Base-by-base conservation (phyloP, 2,888 invertebrate genomes). In the Drosophila ezoana region DNA sequence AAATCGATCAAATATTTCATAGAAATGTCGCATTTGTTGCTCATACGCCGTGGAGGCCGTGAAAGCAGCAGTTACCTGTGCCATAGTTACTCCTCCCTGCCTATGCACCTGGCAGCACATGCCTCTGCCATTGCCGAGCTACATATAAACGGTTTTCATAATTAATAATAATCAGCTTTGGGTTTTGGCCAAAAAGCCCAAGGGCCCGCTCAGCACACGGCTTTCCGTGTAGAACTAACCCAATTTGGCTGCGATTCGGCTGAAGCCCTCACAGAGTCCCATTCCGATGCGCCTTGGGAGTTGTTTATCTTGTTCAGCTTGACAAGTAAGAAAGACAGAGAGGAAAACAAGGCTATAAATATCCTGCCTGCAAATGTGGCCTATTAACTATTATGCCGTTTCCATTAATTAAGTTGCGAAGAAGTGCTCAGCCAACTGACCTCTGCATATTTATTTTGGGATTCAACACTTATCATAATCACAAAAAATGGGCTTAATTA, bases 1-100 rank as follows among this genome's bases (percentile, higher is more conserved):
- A 11, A 44, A 63, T 63, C 37, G 49, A 20, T 64, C 52, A 65
- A 65, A 47, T 66, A 53, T 64, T 66, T 45, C 14, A 45, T 40
- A 18, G 35, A 10, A 45, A 54, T 41, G 4, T 35, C 18, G 18
- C 54, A 65, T 54, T 65, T 65, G 64, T 67, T 65, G 67, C 64
- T 54, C 64, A 49, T 48, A 43, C 40, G 61, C 47, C 45, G 20
- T 14, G 38, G 16, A 4, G 14, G 28, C 38, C 4, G 11, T 11
- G 11, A 11, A n/a, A 16, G 23, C 28, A 23, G 5, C 35, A 13
- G 14, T 35, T 14, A 23, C 3, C 5, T 14, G 3, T 14, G 38
- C 35, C 35, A 37, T 5, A 38, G 23, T 41, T 41, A 18, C 4
- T 1, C 14, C 9, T 13, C 28, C 3, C 4, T 32, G 11, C 4